A percentile compares a stretch with the other conserved stretches of the same genome.
Conservation (phyloP, 2,888 invertebrate genomes). For the Cantharis rustica region DNA sequence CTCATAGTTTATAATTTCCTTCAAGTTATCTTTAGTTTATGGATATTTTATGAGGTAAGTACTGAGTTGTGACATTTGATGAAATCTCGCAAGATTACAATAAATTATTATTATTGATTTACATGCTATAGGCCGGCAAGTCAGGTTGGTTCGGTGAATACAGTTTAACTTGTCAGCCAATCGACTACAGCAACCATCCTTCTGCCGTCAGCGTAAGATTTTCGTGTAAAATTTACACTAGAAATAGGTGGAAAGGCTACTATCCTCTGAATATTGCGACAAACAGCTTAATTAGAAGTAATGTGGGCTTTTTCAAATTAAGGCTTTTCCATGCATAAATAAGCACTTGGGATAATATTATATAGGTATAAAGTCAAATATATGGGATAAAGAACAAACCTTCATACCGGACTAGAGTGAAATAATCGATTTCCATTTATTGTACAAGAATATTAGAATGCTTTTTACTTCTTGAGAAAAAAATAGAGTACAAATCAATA, state of each 20-base stretch:
- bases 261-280: not conserved
- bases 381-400: too few relatives aligned
- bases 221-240: not conserved
- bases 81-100: not conserved
- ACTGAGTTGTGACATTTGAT: not conserved
- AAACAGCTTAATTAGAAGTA: not conserved
- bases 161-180: slow-evolving; percentile 84
- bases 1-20: slow-evolving; percentile 70
- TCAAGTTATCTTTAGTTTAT: slow-evolving; percentile 89
- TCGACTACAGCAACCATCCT: slow-evolving; percentile 82
- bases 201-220: slow-evolving; percentile 83
- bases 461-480: not conserved
- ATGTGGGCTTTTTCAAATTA: not conserved
- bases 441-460: not conserved
- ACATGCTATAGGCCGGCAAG: slow-evolving; percentile 70
- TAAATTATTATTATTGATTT: slow-evolving; percentile 3
- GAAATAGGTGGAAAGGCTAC: not conserved
- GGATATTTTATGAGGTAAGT: slow-evolving; percentile 90
- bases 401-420: too few relatives aligned
- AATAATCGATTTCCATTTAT: not conserved
- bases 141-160: slow-evolving; percentile 91
- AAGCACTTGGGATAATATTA: not conserved
- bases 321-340: not conserved
- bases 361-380: too few relatives aligned
- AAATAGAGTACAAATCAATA: not conserved